Base-by-base conservation (phyloP, 1,140 invertebrate species). In the Leptoteleia sp. region DNA sequence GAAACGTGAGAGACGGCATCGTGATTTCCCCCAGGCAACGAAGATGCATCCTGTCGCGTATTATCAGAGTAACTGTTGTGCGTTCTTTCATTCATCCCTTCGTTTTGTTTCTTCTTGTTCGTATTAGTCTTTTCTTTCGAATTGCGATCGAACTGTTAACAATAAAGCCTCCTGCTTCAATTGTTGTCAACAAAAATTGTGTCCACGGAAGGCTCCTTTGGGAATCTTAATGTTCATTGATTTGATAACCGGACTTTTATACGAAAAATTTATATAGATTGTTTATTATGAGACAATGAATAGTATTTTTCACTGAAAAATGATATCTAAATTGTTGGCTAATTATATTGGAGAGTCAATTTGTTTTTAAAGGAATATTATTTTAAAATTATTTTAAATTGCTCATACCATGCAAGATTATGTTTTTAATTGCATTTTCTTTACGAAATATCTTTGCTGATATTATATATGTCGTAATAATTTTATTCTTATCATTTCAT, bases 141-240 rank as follows among this genome's bases (percentile, higher is more conserved):
- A 45, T 55, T 37, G 29, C 38, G 17, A 48, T 64, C 45, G 29
- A 31, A 52, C 43, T 57, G 38, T 62, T 64, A 52, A 9, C 11
- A 12, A 42, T 40, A 7, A 35, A 16, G 54, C n/a, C n/a, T n/a
- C 47, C 22, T 11, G 9, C 38, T 55, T 55, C 55, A 12, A 55
- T 57, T 57, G 42, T 57, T 43, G 40, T 55, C 31, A 19, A 35
- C 13, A 38, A 38, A 55, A 25, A 16, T 48, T 6, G 40, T 1
- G 6, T n/a, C n/a, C 4, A 15, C 27, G 5, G 27, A 25, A 27
- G 47, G 5, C 13, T 6, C 3, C 12, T 50, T 50, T 50, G 59
- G 59, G 50, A 64, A 50, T 64, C 45, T 64, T 25, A 42, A 64
- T 64, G 42, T 48, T 9, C n/a, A 19, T 31, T 17, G 8, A 45